Evolutionary conservation across 2,888 invertebrate genomes (phyloP).

Genomic region (Epistrophe grossulariae): DNA sequence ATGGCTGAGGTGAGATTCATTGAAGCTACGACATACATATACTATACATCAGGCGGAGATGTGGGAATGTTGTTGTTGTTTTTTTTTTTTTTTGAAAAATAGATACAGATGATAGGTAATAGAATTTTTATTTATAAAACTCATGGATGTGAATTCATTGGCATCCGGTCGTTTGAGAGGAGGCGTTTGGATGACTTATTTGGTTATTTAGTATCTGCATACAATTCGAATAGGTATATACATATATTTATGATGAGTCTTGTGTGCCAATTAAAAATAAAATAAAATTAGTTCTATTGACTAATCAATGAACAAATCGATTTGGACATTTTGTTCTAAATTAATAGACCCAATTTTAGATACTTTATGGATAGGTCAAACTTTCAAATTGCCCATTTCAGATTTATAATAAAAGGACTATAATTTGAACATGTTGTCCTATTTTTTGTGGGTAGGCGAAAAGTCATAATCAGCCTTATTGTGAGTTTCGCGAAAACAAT

Average conservation of each 20-base stretch:
- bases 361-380: not conserved
- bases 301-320: slow-evolving; percentile 37
- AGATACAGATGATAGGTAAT: slow-evolving; percentile 36
- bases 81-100: slow-evolving; percentile 27
- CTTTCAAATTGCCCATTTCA: not conserved
- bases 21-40: slow-evolving; percentile 50
- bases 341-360: not conserved
- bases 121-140: slow-evolving; percentile 47
- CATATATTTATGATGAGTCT: not conserved
- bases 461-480: no score
- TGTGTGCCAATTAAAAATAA: slow-evolving; percentile 54
- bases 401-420: no score
- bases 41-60: not conserved
- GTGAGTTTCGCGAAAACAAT: no score
- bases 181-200: slow-evolving; percentile 57
- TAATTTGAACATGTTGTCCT: no score
- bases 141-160: slow-evolving; percentile 59
- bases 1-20: slow-evolving; percentile 66
- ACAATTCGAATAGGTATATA: not conserved
- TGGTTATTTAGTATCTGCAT: slow-evolving; percentile 35
- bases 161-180: slow-evolving; percentile 62
- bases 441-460: no score
- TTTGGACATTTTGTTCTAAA: not conserved
- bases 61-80: slow-evolving; percentile 8
- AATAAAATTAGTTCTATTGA: slow-evolving; percentile 57